phyloP scores from a whole-genome alignment of 2,888 invertebrate genomes.

The Drosophila anomalipes region DNA sequence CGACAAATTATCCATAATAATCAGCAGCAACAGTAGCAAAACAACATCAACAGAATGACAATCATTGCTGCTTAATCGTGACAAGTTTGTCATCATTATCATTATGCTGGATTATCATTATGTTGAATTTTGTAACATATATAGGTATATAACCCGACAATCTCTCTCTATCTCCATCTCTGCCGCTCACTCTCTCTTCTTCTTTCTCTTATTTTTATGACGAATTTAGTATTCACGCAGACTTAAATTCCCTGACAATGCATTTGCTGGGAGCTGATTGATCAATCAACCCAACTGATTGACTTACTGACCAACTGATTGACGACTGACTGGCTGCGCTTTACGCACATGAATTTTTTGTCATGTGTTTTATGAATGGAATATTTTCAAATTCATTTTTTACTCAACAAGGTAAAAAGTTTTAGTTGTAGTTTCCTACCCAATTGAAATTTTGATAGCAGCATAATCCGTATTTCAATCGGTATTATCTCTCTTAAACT shows the following conservation, averaged over 20 bases:
- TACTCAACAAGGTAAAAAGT: conserved; percentile 35
- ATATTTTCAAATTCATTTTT: neutral
- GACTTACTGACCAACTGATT: conserved; percentile 15
- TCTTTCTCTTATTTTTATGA: neutral
- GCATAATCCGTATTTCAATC: neutral
- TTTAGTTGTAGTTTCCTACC: neutral
- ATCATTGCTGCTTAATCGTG: conserved; percentile 1
- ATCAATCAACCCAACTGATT: conserved; percentile 7
- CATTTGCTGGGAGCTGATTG: conserved; percentile 1
- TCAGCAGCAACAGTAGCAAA: conserved; percentile 12
- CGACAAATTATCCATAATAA: conserved; percentile 34
- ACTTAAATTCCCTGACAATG: neutral
- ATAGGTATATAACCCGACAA: neutral
- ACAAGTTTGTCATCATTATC: neutral
- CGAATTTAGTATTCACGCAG: conserved; percentile 6
- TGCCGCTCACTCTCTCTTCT: neutral
- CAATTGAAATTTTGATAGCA: neutral
- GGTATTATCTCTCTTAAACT: neutral
- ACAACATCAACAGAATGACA: neutral
- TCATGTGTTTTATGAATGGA: conserved; percentile 32
- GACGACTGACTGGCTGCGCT: conserved; percentile 28
- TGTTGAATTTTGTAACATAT: neutral
- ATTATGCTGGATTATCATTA: neutral
- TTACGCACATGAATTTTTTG: conserved; percentile 8
- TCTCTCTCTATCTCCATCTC: neutral